A percentile compares a stretch with the other conserved stretches of the same genome.
These are phyloP conservation scores for Elgaria multicarinata DNA, from an alignment of 2,113 vertebrate species.

Conservation along the genomic window DNA sequence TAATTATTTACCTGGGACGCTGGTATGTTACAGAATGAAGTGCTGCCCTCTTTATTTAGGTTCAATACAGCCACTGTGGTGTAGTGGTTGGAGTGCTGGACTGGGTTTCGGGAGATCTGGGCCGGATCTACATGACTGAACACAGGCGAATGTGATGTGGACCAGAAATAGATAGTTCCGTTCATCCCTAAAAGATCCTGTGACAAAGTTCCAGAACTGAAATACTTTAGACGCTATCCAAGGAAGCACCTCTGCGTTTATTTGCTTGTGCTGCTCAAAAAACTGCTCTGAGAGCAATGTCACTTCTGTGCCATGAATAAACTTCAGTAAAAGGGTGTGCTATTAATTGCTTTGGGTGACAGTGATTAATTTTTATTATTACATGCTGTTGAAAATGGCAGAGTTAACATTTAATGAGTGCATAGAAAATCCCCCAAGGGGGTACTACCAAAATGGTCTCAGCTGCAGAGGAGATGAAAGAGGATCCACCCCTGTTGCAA, in stretches of 20 bases:
- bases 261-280: not conserved
- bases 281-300: not conserved
- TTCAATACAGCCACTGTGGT: no score
- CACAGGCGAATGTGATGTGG: not conserved
- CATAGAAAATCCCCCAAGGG: not conserved
- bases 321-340: not conserved
- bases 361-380: not conserved
- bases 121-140: no score
- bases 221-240: not conserved
- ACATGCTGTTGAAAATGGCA: slow-evolving; percentile 2
- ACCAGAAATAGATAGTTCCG: no score
- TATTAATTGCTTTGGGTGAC: not conserved
- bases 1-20: no score
- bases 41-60: no score
- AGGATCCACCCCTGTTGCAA: not conserved
- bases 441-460: not conserved
- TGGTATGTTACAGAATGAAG: no score
- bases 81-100: no score
- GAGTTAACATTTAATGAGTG: slow-evolving; percentile 2
- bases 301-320: not conserved
- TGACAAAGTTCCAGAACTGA: not conserved
- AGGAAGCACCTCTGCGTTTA: not conserved
- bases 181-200: not conserved
- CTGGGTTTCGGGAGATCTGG: no score
- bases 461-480: not conserved